These are phyloP conservation scores for Helicoverpa zea DNA, from an alignment of 1,140 invertebrate species.

Conservation along the genomic window DNA sequence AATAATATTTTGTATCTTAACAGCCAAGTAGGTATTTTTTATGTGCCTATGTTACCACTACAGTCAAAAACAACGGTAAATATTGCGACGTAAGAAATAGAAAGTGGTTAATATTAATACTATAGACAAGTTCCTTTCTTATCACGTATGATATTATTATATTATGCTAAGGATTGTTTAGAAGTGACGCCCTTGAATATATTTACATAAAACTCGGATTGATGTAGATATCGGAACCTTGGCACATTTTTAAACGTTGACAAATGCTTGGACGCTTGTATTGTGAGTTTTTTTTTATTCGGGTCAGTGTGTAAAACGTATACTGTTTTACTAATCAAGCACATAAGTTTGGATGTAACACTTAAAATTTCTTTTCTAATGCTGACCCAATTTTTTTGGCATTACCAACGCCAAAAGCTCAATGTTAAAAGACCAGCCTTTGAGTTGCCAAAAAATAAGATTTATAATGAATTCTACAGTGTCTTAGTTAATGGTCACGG, in stretches of 20 bases:
- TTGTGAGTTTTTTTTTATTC: slow-evolving; percentile 30
- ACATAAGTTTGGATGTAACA: not conserved
- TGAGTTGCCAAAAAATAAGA: too few species aligned
- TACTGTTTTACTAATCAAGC: not conserved
- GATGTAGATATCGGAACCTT: slow-evolving; percentile 39
- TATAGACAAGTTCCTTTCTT: not conserved
- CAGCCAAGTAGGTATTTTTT: too few species aligned
- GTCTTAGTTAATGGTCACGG: too few species aligned
- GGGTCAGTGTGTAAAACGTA: slow-evolving; percentile 19
- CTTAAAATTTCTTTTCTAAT: not conserved
- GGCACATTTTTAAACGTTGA: slow-evolving; percentile 40
- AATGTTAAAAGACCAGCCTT: too few species aligned
- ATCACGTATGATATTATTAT: not conserved
- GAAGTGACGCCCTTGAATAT: slow-evolving; percentile 35
- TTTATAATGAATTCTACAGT: too few species aligned
- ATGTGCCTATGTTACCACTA: too few species aligned
- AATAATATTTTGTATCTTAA: too few species aligned
- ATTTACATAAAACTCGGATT: slow-evolving; percentile 42
- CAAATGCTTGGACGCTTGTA: slow-evolving; percentile 13
- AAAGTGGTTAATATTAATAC: not conserved
- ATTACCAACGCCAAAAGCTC: not conserved
- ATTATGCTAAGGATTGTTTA: slow-evolving; percentile 4
- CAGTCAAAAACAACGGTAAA: not conserved
- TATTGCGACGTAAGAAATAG: not conserved
- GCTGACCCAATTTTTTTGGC: not conserved